A percentile compares a stretch with the other conserved stretches of the same genome.
phyloP scores from a whole-genome alignment of 2,113 vertebrate genomes.

The Tauraco erythrolophus region DNA sequence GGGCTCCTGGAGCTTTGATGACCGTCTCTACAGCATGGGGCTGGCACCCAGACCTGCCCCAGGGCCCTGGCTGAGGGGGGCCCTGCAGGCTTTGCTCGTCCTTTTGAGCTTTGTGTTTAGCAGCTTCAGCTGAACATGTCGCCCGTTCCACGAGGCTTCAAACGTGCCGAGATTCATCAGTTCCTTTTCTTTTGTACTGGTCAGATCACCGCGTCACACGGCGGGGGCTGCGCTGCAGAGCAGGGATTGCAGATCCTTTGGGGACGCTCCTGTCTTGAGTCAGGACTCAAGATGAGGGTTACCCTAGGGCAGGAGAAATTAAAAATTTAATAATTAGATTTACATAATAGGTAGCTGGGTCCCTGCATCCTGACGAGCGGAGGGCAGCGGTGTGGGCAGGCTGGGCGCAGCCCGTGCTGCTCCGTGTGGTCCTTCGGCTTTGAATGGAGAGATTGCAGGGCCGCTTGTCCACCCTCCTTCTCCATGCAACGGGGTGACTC shows the following conservation, averaged over 20 bases:
- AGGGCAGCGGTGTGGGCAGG: background rate
- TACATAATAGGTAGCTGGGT: fast-evolving
- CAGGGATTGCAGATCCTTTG: fast-evolving
- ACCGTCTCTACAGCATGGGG: fast-evolving
- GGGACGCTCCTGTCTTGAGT: background rate
- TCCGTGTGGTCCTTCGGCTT: background rate
- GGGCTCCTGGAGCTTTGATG: background rate
- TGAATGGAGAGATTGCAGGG: too few species aligned
- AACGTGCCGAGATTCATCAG: fast-evolving
- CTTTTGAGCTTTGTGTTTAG: background rate
- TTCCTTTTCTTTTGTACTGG: background rate
- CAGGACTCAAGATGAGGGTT: background rate
- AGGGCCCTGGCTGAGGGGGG: background rate
- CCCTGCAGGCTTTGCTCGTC: background rate
- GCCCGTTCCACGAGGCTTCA: fast-evolving
- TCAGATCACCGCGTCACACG: fast-evolving
- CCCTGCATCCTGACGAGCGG: background rate
- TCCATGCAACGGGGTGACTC: fast-evolving
- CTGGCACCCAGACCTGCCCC: background rate
- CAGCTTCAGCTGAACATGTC: background rate
- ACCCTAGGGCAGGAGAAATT: background rate
- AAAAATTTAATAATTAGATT: background rate
- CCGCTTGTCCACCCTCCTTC: background rate
- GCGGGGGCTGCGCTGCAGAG: background rate
- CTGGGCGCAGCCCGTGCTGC: background rate